Base-by-base conservation (phyloP, 2,888 invertebrate genomes). In the Abrostola tripartita region DNA sequence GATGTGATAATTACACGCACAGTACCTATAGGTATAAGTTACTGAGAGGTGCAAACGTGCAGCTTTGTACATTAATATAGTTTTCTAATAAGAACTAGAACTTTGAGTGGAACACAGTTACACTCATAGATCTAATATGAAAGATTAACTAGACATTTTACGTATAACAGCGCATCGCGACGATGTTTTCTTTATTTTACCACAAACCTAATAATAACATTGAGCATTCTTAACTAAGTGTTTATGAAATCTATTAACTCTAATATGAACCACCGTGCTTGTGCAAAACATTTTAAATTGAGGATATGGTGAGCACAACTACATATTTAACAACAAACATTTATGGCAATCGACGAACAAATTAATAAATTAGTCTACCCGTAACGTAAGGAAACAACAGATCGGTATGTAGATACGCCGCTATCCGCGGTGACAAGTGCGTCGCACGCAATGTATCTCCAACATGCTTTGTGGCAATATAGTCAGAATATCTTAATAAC, bases 161-260 rank as follows among this genome's bases (percentile, higher is more conserved):
- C 83, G 83, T 85, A 85, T 85, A 86, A 85, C 82, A 86, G 83
- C 83, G 83, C 88, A 85, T 84, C 79, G 84, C 87, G 84, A 87
- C 85, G 76, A 79, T 78, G 78, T 78, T 77, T 70, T 79, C 67
- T 72, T 76, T 72, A 68, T 66, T 71, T 81, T 79, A 85, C 81
- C 79, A 81, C 81, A 75, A 84, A 79, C 77, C 82, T 86, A 86
- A 81, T 83, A 84, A 83, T 86, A 87, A 90, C 88, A 91, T 93
- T 94, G 93, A 94, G 93, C 94, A 90, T 92, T 90, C 88, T 88
- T 89, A 89, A 81, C 84, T 90, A 90, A 86, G 86, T 87, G 87
- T 86, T 85, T 81, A 83, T 82, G 82, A 85, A 87, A 83, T 83
- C 81, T 81, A 83, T 83, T 87, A 90, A 78, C 68, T 81, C 86